Conservation (phyloP, 2,888 invertebrate species). For the Ernsta delagoae region DNA sequence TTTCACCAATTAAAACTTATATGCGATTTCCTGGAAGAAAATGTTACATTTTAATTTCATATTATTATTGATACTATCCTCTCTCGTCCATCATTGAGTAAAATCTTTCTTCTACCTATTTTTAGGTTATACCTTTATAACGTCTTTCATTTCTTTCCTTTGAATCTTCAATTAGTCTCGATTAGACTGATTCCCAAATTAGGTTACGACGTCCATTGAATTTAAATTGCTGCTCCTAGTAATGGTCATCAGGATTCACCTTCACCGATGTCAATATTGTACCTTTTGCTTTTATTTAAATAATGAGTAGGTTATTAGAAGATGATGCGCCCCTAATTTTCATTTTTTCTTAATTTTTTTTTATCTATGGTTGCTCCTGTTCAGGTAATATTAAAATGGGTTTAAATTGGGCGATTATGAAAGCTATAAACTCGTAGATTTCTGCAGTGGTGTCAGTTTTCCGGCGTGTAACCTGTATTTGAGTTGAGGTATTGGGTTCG, state of each 20-base stretch:
- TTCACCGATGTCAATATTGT: neutral
- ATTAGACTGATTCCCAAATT: constrained; percentile 18
- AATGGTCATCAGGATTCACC: neutral
- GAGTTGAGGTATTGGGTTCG: constrained; percentile 28
- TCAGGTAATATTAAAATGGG: neutral
- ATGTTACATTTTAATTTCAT: too few relatives aligned
- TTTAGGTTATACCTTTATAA: neutral
- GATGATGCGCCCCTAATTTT: too few relatives aligned
- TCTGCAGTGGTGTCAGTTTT: constrained; percentile 31
- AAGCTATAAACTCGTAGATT: constrained; percentile 12
- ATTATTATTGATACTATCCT: too few relatives aligned
- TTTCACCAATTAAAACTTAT: too few relatives aligned
- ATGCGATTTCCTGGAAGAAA: too few relatives aligned
- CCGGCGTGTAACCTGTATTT: constrained; percentile 25
- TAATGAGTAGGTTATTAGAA: too few relatives aligned
- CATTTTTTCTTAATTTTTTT: neutral
- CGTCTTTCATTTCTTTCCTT: neutral
- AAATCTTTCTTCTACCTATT: too few relatives aligned
- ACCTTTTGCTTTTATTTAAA: too few relatives aligned
- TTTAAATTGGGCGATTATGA: constrained; percentile 10
- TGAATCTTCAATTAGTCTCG: constrained; percentile 1
- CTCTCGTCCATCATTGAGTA: too few relatives aligned
- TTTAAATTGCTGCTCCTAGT: constrained; percentile 9
- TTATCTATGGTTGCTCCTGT: neutral
- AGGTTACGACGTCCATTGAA: constrained; percentile 10